Conservation (phyloP, 1,140 invertebrate genomes). For the Ceratitis capitata region DNA sequence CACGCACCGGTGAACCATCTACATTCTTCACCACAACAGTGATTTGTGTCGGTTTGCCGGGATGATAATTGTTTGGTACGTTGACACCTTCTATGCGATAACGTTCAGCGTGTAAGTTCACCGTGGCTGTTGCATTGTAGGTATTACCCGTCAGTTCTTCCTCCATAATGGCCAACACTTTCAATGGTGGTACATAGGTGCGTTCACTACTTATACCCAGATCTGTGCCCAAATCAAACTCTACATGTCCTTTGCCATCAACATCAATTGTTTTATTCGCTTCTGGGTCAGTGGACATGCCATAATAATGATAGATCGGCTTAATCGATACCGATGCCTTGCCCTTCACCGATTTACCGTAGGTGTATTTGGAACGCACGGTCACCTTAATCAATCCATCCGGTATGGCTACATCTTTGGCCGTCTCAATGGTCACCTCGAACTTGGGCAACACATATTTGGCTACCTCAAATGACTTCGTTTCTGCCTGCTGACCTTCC, state of each 20-base stretch:
- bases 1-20: conserved; percentile 76
- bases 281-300: background rate
- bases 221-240: conserved; percentile 74
- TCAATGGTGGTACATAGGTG: conserved; percentile 66
- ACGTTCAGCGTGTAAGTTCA: conserved; percentile 81
- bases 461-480: conserved; percentile 67
- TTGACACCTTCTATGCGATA: conserved; percentile 85
- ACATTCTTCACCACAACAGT: conserved; percentile 68
- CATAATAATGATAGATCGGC: conserved; percentile 54
- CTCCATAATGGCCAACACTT: conserved; percentile 78
- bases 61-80: conserved; percentile 86
- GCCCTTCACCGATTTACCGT: conserved; percentile 83
- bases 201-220: conserved; percentile 65
- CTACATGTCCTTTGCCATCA: conserved; percentile 76
- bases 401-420: conserved; percentile 82
- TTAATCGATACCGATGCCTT: conserved; percentile 75
- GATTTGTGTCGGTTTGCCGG: conserved; percentile 83
- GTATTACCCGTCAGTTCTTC: conserved; percentile 77
- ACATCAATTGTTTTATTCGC: conserved; percentile 74
- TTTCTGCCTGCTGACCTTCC: conserved; percentile 44
- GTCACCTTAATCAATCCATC: conserved; percentile 80
- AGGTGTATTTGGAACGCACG: conserved; percentile 76
- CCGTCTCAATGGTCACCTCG: conserved; percentile 83
- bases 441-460: conserved; percentile 95
- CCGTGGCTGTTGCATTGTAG: conserved; percentile 80